Evolutionary conservation across 1,140 invertebrate species (phyloP).

Genomic region (Solen grandis): DNA sequence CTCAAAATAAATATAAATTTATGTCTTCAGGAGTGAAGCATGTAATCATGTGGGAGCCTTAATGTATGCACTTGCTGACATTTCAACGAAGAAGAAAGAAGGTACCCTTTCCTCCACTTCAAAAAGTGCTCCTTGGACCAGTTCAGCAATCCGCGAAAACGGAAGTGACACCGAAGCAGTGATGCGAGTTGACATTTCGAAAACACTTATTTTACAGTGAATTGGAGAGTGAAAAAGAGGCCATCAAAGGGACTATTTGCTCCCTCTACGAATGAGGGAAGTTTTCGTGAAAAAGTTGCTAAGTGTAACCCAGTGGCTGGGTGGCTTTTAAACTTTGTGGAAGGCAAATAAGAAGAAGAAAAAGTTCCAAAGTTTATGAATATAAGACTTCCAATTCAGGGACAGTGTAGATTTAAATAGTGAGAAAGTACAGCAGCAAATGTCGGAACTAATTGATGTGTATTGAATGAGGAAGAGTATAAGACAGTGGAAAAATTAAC

Average conservation of each 20-base stretch:
- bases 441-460: conserved; percentile 3
- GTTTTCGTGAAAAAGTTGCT: conserved; percentile 19
- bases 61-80: conserved; percentile 31
- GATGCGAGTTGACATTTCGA: neutral
- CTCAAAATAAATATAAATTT: no score
- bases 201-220: neutral
- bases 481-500: no score
- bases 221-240: neutral
- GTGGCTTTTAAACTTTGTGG: conserved; percentile 10
- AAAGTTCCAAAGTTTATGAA: neutral
- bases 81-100: conserved; percentile 20
- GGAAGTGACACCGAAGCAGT: conserved; percentile 16
- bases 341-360: neutral
- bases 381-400: neutral
- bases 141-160: conserved; percentile 38
- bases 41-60: conserved; percentile 38
- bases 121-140: neutral
- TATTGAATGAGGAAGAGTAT: no score
- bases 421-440: neutral
- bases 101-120: conserved; percentile 22
- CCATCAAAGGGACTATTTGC: no score
- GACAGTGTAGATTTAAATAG: no score
- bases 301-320: neutral
- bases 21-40: conserved; percentile 21
- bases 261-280: neutral